Percentiles rank a stretch among this genome's conserved stretches.
These are phyloP conservation scores for Drosophila anceps DNA, from an alignment of 2,888 invertebrate genomes.

Conservation along the genomic window DNA sequence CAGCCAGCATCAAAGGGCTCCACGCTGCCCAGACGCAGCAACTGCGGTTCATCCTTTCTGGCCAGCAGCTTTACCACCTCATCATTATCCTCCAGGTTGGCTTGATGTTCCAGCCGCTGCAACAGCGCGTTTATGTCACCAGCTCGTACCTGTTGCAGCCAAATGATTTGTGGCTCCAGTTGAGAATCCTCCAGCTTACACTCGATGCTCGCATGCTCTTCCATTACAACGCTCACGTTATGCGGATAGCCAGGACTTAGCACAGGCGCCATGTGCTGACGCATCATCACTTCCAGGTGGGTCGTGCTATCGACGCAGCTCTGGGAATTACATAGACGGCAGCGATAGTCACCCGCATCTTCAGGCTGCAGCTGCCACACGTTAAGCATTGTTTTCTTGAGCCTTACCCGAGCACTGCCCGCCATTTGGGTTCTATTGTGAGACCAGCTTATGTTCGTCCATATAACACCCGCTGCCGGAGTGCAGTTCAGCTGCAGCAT, in stretches of 20 bases:
- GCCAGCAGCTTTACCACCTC: constrained; percentile 48
- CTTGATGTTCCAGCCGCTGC: constrained; percentile 22
- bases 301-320: constrained; percentile 90
- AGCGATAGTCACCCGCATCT: constrained; percentile 95
- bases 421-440: constrained; percentile 88
- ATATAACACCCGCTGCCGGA: constrained; percentile 87
- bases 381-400: constrained; percentile 89
- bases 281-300: constrained; percentile 90
- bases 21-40: constrained; percentile 92
- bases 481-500: constrained; percentile 89
- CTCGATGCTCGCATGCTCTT: constrained; percentile 90
- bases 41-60: constrained; percentile 87
- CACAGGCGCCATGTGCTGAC: constrained; percentile 89
- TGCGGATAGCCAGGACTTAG: constrained; percentile 88
- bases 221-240: constrained; percentile 91
- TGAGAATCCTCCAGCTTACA: constrained; percentile 89
- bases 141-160: constrained; percentile 85
- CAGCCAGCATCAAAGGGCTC: constrained; percentile 95
- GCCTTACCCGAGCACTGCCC: constrained; percentile 83
- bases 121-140: constrained; percentile 43
- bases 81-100: background rate
- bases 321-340: constrained; percentile 91
- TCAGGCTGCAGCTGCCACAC: constrained; percentile 92
- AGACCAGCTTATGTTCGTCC: constrained; percentile 93
- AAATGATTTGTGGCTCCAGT: constrained; percentile 92